phyloP scores from a whole-genome alignment of 2,888 invertebrate genomes.

The Folsomia manolachei region DNA sequence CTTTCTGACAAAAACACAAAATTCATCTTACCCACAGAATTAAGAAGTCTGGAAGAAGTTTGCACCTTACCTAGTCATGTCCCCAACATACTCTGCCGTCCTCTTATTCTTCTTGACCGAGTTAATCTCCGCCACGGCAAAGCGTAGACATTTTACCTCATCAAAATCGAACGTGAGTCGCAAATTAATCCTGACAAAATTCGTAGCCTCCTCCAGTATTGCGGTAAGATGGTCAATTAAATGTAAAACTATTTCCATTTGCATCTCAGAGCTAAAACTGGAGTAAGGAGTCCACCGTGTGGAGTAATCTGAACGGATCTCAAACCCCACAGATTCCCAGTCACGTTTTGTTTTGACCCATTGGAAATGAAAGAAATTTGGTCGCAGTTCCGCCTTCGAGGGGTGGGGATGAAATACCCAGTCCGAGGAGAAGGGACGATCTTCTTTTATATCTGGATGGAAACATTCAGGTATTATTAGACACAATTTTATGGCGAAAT shows the following conservation, averaged over 20 bases:
- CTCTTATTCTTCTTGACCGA: conserved; percentile 19
- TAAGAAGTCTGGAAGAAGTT: too few relatives aligned
- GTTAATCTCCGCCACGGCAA: conserved; percentile 26
- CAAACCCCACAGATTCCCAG: conserved; percentile 31
- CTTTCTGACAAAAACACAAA: conserved; percentile 12
- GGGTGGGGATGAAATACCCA: conserved; percentile 38
- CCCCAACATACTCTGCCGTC: conserved; percentile 23
- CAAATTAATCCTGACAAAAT: conserved; percentile 26
- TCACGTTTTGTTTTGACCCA: conserved; percentile 31
- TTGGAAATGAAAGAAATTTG: conserved; percentile 38
- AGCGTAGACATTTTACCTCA: conserved; percentile 31
- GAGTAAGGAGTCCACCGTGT: conserved; percentile 28
- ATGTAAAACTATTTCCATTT: conserved; percentile 29
- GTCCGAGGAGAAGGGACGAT: conserved; percentile 28
- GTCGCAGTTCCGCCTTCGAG: conserved; percentile 10
- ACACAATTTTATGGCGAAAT: too few relatives aligned
- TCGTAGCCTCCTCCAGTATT: conserved; percentile 24
- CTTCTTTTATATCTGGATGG: conserved; percentile 25
- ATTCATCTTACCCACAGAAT: not conserved
- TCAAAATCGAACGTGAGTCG: conserved; percentile 32
- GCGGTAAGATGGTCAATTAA: conserved; percentile 33
- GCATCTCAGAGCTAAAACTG: conserved; percentile 13
- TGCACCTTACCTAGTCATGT: conserved; percentile 16
- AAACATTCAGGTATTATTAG: too few relatives aligned
- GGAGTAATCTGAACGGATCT: conserved; percentile 36